Percentiles rank a stretch among this genome's conserved stretches.
phyloP scores from a whole-genome alignment of 2,797 vertebrate species.

The Enteromius unitaeniatus region DNA sequence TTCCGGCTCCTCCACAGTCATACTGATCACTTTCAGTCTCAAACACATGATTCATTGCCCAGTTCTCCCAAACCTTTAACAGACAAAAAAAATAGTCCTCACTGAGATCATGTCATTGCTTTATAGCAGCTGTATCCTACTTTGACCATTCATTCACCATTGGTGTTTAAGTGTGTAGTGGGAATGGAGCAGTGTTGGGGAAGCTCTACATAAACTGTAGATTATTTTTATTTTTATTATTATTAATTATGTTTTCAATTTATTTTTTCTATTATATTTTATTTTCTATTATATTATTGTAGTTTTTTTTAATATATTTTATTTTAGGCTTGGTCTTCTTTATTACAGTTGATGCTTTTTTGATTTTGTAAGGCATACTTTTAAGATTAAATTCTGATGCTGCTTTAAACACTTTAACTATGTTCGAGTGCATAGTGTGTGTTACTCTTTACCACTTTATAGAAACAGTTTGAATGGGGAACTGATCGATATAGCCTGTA shows the following conservation, averaged over 20 bases:
- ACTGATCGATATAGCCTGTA: neutral
- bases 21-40: slow-evolving; percentile 45
- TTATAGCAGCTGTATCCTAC: neutral
- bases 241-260: neutral
- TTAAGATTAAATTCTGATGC: neutral
- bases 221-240: no score
- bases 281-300: neutral
- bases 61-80: slow-evolving; percentile 6
- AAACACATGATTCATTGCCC: slow-evolving; percentile 33
- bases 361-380: neutral
- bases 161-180: neutral
- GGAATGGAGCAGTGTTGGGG: neutral
- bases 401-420: neutral
- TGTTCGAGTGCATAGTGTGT: neutral
- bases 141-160: neutral
- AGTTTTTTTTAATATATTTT: neutral
- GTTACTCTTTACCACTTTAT: neutral
- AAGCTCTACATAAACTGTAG: neutral
- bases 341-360: neutral
- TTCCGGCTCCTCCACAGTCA: slow-evolving; percentile 30
- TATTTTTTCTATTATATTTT: neutral
- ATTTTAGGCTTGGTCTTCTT: neutral
- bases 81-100: neutral
- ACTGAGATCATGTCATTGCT: neutral
- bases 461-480: neutral